phyloP scores from a whole-genome alignment of 2,797 vertebrate genomes.

The Notoglanidium macrostoma region DNA sequence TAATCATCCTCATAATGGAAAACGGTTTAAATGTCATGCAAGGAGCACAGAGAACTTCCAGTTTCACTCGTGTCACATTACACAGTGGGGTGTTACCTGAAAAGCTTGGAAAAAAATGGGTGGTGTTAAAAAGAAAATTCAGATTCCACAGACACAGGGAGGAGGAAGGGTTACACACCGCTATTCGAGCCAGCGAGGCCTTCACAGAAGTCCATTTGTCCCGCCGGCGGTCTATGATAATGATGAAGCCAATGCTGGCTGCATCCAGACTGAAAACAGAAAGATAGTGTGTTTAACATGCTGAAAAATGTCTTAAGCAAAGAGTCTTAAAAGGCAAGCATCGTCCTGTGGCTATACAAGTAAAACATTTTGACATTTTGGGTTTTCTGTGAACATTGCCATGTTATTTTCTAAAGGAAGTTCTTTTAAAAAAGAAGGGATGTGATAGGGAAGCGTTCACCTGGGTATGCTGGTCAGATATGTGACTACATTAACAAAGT shows the following conservation, averaged over 20 bases:
- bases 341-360: too few relatives aligned
- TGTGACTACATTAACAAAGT: constrained; percentile 91
- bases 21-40: neutral
- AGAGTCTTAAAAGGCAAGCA: neutral
- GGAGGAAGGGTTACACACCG: constrained; percentile 73
- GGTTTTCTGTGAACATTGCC: neutral
- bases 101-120: neutral
- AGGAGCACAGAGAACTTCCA: neutral
- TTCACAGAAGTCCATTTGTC: constrained; percentile 97
- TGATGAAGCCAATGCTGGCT: constrained; percentile 92
- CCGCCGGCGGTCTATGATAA: constrained; percentile 91
- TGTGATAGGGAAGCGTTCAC: constrained; percentile 63
- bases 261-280: constrained; percentile 84
- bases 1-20: neutral
- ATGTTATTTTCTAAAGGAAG: neutral
- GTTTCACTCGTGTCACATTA: neutral
- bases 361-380: neutral
- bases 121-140: too few relatives aligned
- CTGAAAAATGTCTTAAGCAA: neutral
- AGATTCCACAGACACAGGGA: neutral
- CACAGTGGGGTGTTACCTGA: neutral
- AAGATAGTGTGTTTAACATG: neutral
- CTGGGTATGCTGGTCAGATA: constrained; percentile 95
- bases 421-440: neutral
- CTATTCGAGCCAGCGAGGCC: constrained; percentile 89